A percentile compares a stretch with the other conserved stretches of the same genome.
These are phyloP conservation scores for Pristionchus fissidentatus DNA, from an alignment of 2,888 invertebrate genomes.

Conservation along the genomic window DNA sequence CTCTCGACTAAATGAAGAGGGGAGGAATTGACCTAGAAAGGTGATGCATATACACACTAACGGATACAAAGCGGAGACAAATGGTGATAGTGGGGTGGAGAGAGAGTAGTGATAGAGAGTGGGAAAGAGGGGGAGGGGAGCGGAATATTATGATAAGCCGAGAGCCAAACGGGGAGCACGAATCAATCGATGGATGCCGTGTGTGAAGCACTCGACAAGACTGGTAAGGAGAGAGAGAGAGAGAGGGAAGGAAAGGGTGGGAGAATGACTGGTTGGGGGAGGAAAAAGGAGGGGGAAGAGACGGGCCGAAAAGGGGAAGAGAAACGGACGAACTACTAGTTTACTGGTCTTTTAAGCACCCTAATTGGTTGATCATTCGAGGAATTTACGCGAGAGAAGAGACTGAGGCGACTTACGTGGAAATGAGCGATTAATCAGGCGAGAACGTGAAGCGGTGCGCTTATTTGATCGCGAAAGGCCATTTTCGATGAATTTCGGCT, in stretches of 20 bases:
- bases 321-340: too few species aligned
- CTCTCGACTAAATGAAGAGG: too few species aligned
- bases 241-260: not conserved
- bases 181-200: slow-evolving; percentile 13
- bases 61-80: slow-evolving; percentile 32
- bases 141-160: slow-evolving; percentile 44
- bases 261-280: not conserved
- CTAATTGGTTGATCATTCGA: too few species aligned
- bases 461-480: not conserved
- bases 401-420: not conserved
- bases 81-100: slow-evolving; percentile 17
- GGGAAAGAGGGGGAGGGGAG: not conserved
- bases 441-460: not conserved
- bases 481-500: not conserved
- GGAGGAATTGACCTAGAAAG: slow-evolving; percentile 48
- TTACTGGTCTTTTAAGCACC: too few species aligned
- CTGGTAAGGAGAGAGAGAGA: not conserved
- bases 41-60: slow-evolving; percentile 13
- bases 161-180: not conserved
- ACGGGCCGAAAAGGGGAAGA: not conserved
- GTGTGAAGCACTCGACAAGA: slow-evolving; percentile 13
- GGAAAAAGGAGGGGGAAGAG: not conserved
- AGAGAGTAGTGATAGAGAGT: not conserved
- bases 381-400: too few species aligned
- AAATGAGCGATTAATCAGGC: not conserved